Percentiles rank a stretch among this genome's conserved stretches.
These are phyloP conservation scores for Leptodactylus fallax DNA, from an alignment of 2,797 vertebrate genomes.

Conservation along the genomic window DNA sequence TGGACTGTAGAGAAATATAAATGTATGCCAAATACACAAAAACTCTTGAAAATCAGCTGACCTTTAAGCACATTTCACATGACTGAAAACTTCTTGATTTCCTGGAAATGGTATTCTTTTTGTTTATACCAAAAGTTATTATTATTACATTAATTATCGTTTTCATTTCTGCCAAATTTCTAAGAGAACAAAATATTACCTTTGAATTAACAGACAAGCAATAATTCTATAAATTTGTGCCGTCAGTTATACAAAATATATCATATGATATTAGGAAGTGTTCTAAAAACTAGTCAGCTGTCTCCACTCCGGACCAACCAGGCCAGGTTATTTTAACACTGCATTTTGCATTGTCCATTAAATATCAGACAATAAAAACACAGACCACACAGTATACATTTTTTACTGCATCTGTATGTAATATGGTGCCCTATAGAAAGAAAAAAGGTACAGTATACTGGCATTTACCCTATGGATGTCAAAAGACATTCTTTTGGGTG, in stretches of 20 bases:
- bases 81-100: not conserved
- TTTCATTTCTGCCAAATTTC: not conserved
- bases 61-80: not conserved
- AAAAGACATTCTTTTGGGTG: no score
- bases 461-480: no score
- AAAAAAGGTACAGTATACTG: no score
- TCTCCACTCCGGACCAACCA: no score
- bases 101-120: not conserved
- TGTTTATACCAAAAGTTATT: not conserved
- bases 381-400: no score
- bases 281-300: no score
- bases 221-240: not conserved
- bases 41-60: not conserved
- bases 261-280: not conserved
- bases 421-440: no score
- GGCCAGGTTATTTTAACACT: no score
- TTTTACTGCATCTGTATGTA: no score
- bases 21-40: not conserved
- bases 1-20: slow-evolving; percentile 3
- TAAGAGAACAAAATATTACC: not conserved
- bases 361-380: no score
- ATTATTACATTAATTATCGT: not conserved
- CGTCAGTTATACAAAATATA: not conserved
- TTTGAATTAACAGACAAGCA: not conserved
- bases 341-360: no score